phyloP scores from a whole-genome alignment of 2,888 invertebrate species.

The Heterodera filipjevi region DNA sequence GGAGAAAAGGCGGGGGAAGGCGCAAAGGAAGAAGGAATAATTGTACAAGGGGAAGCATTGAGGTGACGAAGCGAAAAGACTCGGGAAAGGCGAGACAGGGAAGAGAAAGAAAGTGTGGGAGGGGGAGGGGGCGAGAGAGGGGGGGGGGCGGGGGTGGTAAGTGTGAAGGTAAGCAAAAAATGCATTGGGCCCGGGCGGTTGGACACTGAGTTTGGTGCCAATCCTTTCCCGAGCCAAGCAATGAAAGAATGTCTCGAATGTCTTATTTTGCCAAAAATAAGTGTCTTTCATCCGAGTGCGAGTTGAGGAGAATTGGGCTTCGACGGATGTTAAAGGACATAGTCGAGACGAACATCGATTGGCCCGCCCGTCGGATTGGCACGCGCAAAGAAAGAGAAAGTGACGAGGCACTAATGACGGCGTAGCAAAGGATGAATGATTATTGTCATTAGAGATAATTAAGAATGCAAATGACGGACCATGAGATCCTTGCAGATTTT shows the following conservation, averaged over 20 bases:
- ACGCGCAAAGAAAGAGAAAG: not conserved
- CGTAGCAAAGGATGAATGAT: not conserved
- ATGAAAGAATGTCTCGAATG: not conserved
- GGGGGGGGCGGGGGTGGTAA: not conserved
- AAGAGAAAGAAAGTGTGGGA: not conserved
- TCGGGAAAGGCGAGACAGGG: not conserved
- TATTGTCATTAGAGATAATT: not conserved
- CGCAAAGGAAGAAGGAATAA: not conserved
- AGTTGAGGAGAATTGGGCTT: not conserved
- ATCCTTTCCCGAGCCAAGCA: not conserved
- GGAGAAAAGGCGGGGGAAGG: not conserved
- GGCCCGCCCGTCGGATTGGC: slow-evolving; percentile 4
- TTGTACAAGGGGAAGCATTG: not conserved
- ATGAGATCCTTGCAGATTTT: too few species aligned
- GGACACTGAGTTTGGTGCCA: not conserved
- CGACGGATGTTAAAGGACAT: not conserved
- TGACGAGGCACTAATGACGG: not conserved
- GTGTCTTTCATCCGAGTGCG: not conserved
- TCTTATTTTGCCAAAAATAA: not conserved
- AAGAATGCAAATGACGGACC: not conserved
- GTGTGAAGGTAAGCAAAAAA: not conserved
- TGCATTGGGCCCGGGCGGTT: not conserved
- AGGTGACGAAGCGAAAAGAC: not conserved
- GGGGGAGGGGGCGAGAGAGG: not conserved
- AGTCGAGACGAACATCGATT: not conserved